Conservation (phyloP, 1,140 invertebrate species). For the Leptonema lineaticorne region DNA sequence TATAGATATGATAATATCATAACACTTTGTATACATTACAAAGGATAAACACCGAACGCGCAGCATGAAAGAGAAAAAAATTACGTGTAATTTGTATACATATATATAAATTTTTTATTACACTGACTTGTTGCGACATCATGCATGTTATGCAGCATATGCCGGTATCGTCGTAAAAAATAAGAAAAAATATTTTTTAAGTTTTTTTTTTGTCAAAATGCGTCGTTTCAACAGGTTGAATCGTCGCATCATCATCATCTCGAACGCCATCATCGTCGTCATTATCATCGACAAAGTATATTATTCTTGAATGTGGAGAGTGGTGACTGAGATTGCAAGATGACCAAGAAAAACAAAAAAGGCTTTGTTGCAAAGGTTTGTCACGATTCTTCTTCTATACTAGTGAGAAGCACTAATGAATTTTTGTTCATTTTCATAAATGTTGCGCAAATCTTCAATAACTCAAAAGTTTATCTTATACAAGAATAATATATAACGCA, state of each 20-base stretch:
- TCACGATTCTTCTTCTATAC: conserved; percentile 18
- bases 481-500: no score
- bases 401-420: no score
- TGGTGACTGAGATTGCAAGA: conserved; percentile 2
- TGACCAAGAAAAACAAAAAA: conserved; percentile 7
- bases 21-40: no score
- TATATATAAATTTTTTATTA: no score
- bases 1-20: no score
- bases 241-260: conserved; percentile 23
- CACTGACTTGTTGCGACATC: no score
- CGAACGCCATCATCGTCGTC: conserved; percentile 12
- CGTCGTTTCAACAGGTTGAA: conserved; percentile 12
- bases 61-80: no score
- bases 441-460: not conserved
- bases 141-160: not conserved
- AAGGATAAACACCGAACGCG: no score
- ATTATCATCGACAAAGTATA: conserved; percentile 1
- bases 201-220: not conserved
- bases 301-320: conserved; percentile 4
- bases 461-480: no score
- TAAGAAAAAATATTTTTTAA: not conserved
- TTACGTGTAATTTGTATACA: not conserved
- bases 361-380: conserved; percentile 2
- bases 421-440: no score
- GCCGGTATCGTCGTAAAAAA: not conserved